Evolutionary conservation across 2,888 invertebrate genomes (phyloP), one percentile per base, ranked within the genome.

Genomic region (Patella pellucida): DNA sequence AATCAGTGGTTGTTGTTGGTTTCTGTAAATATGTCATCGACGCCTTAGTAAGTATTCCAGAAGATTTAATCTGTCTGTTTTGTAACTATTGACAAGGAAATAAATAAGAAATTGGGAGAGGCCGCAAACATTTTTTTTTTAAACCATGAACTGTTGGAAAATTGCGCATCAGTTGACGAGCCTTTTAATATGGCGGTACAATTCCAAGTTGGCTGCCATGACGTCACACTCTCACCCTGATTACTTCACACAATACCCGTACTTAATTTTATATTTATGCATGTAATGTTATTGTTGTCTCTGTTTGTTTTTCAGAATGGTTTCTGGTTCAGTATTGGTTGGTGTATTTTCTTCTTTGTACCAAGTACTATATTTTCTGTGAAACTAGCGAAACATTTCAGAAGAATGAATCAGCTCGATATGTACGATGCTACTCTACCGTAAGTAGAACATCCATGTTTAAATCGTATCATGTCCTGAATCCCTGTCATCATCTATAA

Each of bases 261-360:
- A 41, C 41, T 41, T 41, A 31, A 0, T 41, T 7, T 7, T 41
- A 1, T 7, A 9, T 41, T 3, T 0, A 41, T 41, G 41, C 7
- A 41, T 41, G 9, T 41, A 41, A 41, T 41, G 41, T 41, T 41
- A 41, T 41, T 41, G 7, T 41, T 41, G 7, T 41, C 7, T 41
- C 7, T 41, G 41, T 41, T 41, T 41, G 41, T 7, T 41, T 80
- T 85, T 51, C 91, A 97, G 96, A 96, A 97, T 92, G 97, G 97
- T 73, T 97, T 95, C 92, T 97, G 97, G 97, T 94, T 95, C 85
- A 95, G 96, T 77, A 93, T 97, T 78, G 94, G 95, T 81, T 95
- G 96, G 94, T 95, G 96, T 90, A 92, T 95, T 83, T 84, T 96
- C 78, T 93, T 97, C 83, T 95, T 96, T 92, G 93, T 96, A 88